These are phyloP conservation scores for Drosophila parabipectinata DNA, from an alignment of 1,140 invertebrate genomes.

Conservation along the genomic window DNA sequence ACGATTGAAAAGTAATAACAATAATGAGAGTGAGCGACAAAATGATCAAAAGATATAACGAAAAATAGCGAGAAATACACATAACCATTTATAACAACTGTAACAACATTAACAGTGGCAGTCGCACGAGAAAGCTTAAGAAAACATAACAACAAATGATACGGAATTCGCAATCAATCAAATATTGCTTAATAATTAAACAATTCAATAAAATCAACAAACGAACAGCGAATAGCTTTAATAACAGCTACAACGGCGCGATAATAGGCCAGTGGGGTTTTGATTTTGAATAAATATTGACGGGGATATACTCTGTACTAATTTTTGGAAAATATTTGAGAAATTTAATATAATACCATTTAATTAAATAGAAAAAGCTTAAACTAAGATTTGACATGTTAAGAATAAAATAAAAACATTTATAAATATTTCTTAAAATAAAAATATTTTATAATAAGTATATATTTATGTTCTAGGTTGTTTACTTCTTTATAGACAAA, in stretches of 20 bases:
- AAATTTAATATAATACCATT: not conserved
- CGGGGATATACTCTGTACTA: constrained; percentile 21
- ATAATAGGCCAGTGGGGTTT: constrained; percentile 11
- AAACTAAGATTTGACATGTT: no score
- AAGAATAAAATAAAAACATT: no score
- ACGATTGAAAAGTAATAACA: constrained; percentile 75
- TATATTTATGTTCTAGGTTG: no score
- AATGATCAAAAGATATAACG: constrained; percentile 54
- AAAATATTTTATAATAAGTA: no score
- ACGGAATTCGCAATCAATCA: constrained; percentile 83
- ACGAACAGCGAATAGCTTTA: constrained; percentile 56
- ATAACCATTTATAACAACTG: constrained; percentile 53
- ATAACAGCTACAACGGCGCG: constrained; percentile 50
- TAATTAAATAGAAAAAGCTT: constrained; percentile 2
- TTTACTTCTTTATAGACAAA: no score
- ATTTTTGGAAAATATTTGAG: not conserved
- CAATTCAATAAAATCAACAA: constrained; percentile 82
- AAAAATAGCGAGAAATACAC: constrained; percentile 33
- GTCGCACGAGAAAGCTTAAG: constrained; percentile 71
- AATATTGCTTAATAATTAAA: constrained; percentile 83
- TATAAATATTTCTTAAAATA: no score
- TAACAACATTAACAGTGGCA: constrained; percentile 47
- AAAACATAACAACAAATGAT: constrained; percentile 73
- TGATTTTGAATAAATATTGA: constrained; percentile 5
- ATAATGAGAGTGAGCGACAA: constrained; percentile 76